Base-by-base conservation (phyloP, 2,888 invertebrate species). In the Eumerus sabulonum region DNA sequence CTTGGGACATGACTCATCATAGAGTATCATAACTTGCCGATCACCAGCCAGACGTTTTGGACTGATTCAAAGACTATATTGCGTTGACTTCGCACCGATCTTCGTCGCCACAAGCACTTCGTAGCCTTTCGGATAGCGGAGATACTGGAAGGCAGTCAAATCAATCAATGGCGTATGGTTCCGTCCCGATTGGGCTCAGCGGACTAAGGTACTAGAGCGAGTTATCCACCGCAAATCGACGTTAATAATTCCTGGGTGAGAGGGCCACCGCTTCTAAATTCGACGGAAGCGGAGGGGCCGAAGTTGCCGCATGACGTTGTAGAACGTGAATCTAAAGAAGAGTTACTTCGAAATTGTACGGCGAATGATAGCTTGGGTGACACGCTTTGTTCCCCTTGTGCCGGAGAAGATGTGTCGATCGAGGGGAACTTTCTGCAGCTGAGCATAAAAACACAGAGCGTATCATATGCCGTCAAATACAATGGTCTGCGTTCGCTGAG, bases 111-210 rank as follows among this genome's bases (percentile, higher is more conserved):
- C n/a, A 50, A 50, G 11, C 36, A 36, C 7, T 36, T 36, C 11
- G 36, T 36, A 11, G 36, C 36, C 5, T 36, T 36, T 36, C 5
- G 36, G 36, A 36, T 36, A 36, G 11, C 36, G 5, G 36, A 36
- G 36, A 11, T 36, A 11, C n/a, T n/a, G n/a, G n/a, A n/a, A n/a
- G n/a, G n/a, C n/a, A n/a, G n/a, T n/a, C n/a, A n/a, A n/a, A n/a
- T 36, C 7, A 42, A 14, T 17, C 50, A 57, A 11, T 57, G 57
- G 67, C 50, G 50, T 7, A 59, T 42, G 68, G 11, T 68, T 5
- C 45, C 68, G 16, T 45, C 68, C 1, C 53, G 40, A 42, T 35
- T 42, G 11, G 60, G 62, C 19, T 40, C 70, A 38, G 48, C 62
- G 0, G 60, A 70, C n/a, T 53, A 70, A 17, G 53, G 48, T 1